phyloP scores from a whole-genome alignment of 2,888 invertebrate species.

The Hesperia comma region DNA sequence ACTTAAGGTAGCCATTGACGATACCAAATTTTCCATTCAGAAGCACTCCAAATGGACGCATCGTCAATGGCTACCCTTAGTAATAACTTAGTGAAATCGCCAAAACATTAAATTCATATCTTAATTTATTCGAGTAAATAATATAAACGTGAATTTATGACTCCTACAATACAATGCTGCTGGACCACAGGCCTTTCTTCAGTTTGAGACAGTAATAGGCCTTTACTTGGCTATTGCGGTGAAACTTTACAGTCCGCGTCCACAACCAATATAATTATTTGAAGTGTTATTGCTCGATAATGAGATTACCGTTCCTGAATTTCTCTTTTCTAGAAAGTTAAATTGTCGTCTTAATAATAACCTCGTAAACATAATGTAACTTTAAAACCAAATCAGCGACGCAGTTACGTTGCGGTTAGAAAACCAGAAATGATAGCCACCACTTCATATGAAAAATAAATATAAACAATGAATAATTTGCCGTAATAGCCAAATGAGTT shows the following conservation, averaged over 20 bases:
- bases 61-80: no score
- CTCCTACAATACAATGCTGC: slow-evolving; percentile 16
- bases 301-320: slow-evolving; percentile 33
- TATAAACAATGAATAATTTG: no score
- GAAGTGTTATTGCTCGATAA: slow-evolving; percentile 36
- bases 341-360: slow-evolving; percentile 21
- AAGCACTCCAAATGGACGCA: no score
- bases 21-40: no score
- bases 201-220: slow-evolving; percentile 19
- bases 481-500: no score
- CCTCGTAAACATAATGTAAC: slow-evolving; percentile 27
- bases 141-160: slow-evolving; percentile 22
- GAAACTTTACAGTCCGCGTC: slow-evolving; percentile 26
- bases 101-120: not conserved
- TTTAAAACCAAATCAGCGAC: slow-evolving; percentile 34
- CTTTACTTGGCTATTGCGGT: slow-evolving; percentile 13
- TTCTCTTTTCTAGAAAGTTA: slow-evolving; percentile 37
- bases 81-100: not conserved
- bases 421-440: slow-evolving; percentile 12
- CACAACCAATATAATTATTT: slow-evolving; percentile 29
- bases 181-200: slow-evolving; percentile 10
- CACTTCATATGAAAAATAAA: slow-evolving; percentile 6
- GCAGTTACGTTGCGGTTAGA: slow-evolving; percentile 28
- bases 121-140: slow-evolving; percentile 10
- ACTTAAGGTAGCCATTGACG: no score